A percentile compares a stretch with the other conserved stretches of the same genome.
phyloP scores from a whole-genome alignment of 2,113 vertebrate genomes.

The Protobothrops flavoviridis region DNA sequence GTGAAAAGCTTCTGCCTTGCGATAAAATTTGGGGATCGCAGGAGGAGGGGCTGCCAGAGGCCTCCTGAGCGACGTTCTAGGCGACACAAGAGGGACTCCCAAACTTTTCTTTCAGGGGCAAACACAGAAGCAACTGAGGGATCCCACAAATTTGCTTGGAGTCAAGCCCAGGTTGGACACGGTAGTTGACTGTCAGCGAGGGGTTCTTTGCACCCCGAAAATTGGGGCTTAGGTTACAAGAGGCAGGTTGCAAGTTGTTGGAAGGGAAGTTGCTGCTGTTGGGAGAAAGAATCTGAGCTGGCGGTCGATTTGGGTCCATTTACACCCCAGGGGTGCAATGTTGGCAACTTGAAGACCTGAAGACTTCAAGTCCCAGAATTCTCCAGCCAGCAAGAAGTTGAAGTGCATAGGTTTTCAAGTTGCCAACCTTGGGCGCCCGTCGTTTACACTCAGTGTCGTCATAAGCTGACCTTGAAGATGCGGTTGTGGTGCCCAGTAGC shows the following conservation, averaged over 20 bases:
- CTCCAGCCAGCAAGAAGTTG: neutral
- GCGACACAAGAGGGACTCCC: neutral
- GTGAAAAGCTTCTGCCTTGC: neutral
- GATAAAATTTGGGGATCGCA: neutral
- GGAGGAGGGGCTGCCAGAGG: neutral
- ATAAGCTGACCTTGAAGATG: neutral
- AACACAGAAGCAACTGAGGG: neutral
- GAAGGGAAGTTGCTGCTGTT: neutral
- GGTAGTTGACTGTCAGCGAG: neutral
- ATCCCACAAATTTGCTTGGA: neutral
- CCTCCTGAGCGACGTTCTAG: neutral
- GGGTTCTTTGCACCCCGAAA: neutral
- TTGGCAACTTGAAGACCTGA: neutral
- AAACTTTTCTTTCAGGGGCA: neutral
- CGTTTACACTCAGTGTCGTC: neutral
- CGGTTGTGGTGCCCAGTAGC: neutral
- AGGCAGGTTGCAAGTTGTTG: neutral
- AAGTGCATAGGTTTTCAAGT: neutral
- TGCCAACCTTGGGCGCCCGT: neutral
- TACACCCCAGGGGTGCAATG: neutral
- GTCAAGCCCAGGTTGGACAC: neutral
- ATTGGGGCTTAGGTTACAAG: neutral
- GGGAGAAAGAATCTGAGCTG: no score
- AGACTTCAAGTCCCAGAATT: neutral
- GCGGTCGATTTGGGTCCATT: neutral